These are phyloP conservation scores for Arrhopalites spinosus DNA, from an alignment of 2,888 invertebrate genomes.

Conservation along the genomic window DNA sequence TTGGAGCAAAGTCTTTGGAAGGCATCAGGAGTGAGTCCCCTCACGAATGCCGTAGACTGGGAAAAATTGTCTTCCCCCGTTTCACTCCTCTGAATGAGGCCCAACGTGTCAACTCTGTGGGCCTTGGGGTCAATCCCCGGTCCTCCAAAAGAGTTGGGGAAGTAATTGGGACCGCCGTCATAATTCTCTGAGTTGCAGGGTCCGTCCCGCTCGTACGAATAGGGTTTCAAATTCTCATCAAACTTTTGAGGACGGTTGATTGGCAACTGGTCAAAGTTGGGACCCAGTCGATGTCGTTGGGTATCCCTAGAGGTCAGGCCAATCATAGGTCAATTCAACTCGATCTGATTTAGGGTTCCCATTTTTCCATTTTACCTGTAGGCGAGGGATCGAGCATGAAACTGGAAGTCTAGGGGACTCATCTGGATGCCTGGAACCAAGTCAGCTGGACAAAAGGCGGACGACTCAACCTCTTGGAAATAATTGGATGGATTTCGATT, in stretches of 20 bases:
- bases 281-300: slow-evolving; percentile 41
- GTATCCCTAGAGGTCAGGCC: no score
- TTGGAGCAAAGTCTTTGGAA: no score
- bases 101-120: no score
- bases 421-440: slow-evolving; percentile 57
- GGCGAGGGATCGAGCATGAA: slow-evolving; percentile 37
- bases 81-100: no score
- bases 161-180: slow-evolving; percentile 41
- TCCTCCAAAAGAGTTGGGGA: slow-evolving; percentile 40
- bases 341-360: no score
- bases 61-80: no score
- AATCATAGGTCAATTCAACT: no score
- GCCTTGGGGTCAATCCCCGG: no score
- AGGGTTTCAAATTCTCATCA: not conserved
- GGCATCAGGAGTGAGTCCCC: no score
- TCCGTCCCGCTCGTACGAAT: slow-evolving; percentile 32
- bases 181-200: not conserved
- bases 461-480: not conserved
- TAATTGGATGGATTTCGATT: not conserved
- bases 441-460: slow-evolving; percentile 23
- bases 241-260: slow-evolving; percentile 37
- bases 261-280: slow-evolving; percentile 29
- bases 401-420: not conserved
- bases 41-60: no score
- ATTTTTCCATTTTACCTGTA: no score